phyloP scores from a whole-genome alignment of 2,113 vertebrate species.

The Sebastes fasciatus region DNA sequence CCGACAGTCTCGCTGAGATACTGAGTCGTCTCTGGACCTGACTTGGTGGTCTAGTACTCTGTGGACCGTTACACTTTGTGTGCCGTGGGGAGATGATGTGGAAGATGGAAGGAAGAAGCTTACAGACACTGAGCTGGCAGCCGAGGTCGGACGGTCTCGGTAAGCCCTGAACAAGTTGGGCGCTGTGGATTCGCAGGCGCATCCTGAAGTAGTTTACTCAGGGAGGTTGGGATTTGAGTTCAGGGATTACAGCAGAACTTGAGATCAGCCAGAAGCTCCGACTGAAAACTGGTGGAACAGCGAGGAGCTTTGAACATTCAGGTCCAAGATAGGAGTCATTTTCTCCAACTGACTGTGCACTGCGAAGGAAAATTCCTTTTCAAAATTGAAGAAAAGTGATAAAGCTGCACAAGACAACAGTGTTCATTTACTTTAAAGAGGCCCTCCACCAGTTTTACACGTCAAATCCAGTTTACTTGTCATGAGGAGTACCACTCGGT shows the following conservation, averaged over 20 bases:
- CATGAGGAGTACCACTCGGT: background rate
- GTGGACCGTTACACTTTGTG: conserved; percentile 11
- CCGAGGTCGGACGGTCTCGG: conserved; percentile 1
- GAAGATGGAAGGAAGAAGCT: conserved; percentile 42
- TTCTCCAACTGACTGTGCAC: background rate
- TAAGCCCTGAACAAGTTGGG: conserved; percentile 33
- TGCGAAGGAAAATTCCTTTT: background rate
- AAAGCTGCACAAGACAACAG: background rate
- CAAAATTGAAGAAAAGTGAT: background rate
- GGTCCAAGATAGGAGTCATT: background rate
- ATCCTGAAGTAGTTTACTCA: conserved; percentile 23
- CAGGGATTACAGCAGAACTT: conserved; percentile 20
- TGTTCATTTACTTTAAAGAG: background rate
- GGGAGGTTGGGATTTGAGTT: conserved; percentile 24
- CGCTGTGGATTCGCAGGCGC: conserved; percentile 18
- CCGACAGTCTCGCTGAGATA: conserved; percentile 11
- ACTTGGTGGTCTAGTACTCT: conserved; percentile 22
- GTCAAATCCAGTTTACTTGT: background rate
- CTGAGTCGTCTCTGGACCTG: conserved; percentile 8
- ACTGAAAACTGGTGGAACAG: background rate
- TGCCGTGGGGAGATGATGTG: conserved; percentile 18
- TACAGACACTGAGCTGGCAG: conserved; percentile 49
- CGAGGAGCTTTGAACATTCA: background rate
- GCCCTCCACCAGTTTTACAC: background rate
- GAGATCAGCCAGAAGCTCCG: background rate